phyloP scores from a whole-genome alignment of 2,113 vertebrate genomes.

The Pseudorasbora parva region DNA sequence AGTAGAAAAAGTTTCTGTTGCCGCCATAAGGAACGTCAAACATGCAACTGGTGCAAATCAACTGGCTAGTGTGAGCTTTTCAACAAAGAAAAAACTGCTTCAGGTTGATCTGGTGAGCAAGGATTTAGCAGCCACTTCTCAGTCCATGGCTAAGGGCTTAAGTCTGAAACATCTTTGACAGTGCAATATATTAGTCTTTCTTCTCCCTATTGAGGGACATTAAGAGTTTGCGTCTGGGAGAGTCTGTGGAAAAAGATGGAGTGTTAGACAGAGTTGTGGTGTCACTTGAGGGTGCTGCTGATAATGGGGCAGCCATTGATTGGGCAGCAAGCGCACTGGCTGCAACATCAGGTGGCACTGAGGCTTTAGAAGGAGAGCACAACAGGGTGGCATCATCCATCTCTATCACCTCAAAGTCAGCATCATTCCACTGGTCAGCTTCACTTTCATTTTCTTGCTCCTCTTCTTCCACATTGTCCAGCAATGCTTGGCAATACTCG shows the following conservation, averaged over 20 bases:
- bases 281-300: neutral
- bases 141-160: neutral
- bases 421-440: constrained; percentile 82
- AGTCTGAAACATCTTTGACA: neutral
- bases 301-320: neutral
- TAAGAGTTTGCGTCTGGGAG: constrained; percentile 64
- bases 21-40: neutral
- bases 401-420: constrained; percentile 88
- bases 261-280: constrained; percentile 26
- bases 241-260: constrained; percentile 51
- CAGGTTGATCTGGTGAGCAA: neutral
- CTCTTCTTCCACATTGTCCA: constrained; percentile 78
- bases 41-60: neutral
- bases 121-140: neutral
- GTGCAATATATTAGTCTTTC: constrained; percentile 68
- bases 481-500: constrained; percentile 80
- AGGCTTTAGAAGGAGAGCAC: constrained; percentile 67
- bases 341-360: constrained; percentile 32
- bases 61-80: constrained; percentile 21
- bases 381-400: constrained; percentile 78
- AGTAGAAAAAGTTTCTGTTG: neutral
- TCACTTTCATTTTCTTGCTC: constrained; percentile 73
- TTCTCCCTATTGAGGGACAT: constrained; percentile 72
- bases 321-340: constrained; percentile 39
- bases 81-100: neutral